These are phyloP conservation scores for Chionis minor DNA, from an alignment of 2,113 vertebrate species.

Conservation along the genomic window DNA sequence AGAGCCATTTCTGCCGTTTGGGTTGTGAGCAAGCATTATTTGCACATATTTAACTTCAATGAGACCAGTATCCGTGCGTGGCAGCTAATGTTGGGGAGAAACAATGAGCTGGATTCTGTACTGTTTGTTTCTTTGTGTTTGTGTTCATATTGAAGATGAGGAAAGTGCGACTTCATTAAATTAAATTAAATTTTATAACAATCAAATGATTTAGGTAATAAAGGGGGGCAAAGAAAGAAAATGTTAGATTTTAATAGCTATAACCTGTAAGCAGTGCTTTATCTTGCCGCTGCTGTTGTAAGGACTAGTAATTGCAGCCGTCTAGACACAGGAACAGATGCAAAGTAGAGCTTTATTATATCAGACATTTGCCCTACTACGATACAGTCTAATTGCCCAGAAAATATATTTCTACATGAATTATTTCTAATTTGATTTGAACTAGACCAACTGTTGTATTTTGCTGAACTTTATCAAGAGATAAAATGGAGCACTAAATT, in stretches of 20 bases:
- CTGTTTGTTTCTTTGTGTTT: conserved; percentile 46
- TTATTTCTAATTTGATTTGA: conserved; percentile 96
- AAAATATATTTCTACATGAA: conserved; percentile 94
- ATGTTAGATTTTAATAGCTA: conserved; percentile 63
- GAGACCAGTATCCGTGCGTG: background rate
- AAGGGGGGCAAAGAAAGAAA: conserved; percentile 66
- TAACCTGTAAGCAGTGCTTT: conserved; percentile 67
- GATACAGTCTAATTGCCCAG: conserved; percentile 94
- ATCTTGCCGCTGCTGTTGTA: conserved; percentile 61
- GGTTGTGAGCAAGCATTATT: conserved; percentile 34
- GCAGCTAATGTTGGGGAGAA: conserved; percentile 40
- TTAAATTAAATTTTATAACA: conserved; percentile 72
- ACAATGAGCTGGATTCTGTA: conserved; percentile 21
- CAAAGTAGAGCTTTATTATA: conserved; percentile 82
- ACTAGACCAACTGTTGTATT: conserved; percentile 93
- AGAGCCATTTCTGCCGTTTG: background rate
- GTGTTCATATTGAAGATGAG: conserved; percentile 24
- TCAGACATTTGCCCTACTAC: conserved; percentile 87
- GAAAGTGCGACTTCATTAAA: conserved; percentile 66
- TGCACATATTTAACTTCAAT: conserved; percentile 26
- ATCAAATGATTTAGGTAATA: conserved; percentile 70
- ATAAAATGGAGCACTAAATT: conserved; percentile 68
- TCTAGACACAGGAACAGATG: conserved; percentile 87
- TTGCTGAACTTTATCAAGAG: conserved; percentile 68
- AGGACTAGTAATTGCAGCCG: conserved; percentile 75